phyloP scores from a whole-genome alignment of 2,888 invertebrate genomes.

The Slavum lentiscoides region DNA sequence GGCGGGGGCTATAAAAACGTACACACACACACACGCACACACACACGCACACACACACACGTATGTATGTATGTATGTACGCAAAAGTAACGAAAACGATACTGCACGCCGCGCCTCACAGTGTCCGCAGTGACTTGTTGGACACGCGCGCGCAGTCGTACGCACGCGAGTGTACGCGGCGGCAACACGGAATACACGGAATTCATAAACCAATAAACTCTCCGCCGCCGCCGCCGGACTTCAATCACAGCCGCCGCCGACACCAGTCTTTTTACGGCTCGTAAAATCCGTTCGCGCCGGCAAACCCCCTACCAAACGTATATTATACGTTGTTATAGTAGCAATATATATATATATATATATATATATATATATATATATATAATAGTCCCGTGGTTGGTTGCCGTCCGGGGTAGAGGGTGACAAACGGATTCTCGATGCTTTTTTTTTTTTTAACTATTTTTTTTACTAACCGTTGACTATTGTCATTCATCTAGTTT shows the following conservation, averaged over 20 bases:
- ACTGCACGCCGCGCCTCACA: too few relatives aligned
- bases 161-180: neutral
- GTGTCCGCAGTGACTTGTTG: neutral
- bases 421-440: conserved; percentile 42
- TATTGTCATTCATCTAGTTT: neutral
- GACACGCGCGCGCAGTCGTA: neutral
- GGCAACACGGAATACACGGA: neutral
- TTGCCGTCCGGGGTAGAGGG: neutral
- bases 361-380: too few relatives aligned
- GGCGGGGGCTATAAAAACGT: conserved; percentile 12
- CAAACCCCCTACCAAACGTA: neutral
- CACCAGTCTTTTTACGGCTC: conserved; percentile 49
- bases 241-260: conserved; percentile 45
- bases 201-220: conserved; percentile 52
- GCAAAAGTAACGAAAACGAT: too few relatives aligned
- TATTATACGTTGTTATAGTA: neutral
- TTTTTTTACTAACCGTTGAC: too few relatives aligned
- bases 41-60: too few relatives aligned
- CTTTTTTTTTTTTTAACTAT: conserved; percentile 4
- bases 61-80: too few relatives aligned
- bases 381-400: neutral
- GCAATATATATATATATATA: neutral
- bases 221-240: conserved; percentile 20
- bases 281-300: conserved; percentile 36
- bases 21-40: neutral